These are phyloP conservation scores for Elanoides forficatus DNA, from an alignment of 2,113 vertebrate species.

Conservation along the genomic window DNA sequence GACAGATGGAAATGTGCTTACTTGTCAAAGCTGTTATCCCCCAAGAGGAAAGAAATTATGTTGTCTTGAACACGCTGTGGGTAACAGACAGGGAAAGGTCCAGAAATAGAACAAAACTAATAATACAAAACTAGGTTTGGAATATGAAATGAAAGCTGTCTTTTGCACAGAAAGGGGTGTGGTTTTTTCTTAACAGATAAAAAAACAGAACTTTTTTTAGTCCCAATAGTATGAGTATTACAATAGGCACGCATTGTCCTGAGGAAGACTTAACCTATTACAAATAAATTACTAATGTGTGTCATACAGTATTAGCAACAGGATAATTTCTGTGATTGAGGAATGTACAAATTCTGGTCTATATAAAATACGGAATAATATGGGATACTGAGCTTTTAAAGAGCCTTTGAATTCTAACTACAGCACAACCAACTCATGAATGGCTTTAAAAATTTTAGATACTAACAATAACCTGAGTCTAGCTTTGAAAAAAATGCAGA, in stretches of 20 bases:
- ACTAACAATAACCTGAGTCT: background rate
- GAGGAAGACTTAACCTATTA: background rate
- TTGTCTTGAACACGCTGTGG: background rate
- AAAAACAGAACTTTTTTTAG: background rate
- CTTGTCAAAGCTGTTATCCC: conserved; percentile 11
- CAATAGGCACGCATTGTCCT: background rate
- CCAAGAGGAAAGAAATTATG: background rate
- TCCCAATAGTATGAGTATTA: background rate
- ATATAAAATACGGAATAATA: background rate
- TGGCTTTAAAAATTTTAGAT: background rate
- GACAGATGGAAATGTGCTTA: background rate
- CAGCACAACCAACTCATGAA: background rate
- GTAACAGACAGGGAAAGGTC: background rate
- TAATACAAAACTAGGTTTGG: background rate
- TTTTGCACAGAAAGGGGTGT: background rate
- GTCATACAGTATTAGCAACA: background rate
- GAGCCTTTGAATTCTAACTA: background rate
- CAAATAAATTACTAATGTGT: background rate
- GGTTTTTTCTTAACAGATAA: background rate
- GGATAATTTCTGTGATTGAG: background rate
- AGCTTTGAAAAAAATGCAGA: background rate
- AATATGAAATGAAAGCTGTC: background rate
- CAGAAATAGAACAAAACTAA: conserved; percentile 18
- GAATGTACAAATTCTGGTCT: background rate
- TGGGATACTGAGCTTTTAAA: background rate